Percentiles rank a stretch among this genome's conserved stretches.
Evolutionary conservation across 2,888 invertebrate species (phyloP).

Genomic region (Scrobipalpa costella): DNA sequence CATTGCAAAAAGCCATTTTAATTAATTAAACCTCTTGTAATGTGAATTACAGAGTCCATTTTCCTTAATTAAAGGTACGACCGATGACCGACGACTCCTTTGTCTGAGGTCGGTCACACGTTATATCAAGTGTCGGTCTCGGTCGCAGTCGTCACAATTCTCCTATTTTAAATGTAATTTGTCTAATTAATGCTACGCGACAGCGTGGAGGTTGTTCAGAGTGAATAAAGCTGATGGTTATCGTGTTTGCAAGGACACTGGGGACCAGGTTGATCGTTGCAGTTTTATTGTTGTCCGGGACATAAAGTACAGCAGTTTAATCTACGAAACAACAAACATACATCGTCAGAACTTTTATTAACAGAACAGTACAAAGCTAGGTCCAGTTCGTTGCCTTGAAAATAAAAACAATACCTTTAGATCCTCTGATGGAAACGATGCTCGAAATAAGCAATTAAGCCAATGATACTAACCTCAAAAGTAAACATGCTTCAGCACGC

Average conservation of each 20-base stretch:
- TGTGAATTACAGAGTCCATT: slow-evolving; percentile 5
- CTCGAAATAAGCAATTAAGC: too few relatives aligned
- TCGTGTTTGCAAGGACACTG: neutral
- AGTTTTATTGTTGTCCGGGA: neutral
- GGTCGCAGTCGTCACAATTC: neutral
- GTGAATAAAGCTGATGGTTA: neutral
- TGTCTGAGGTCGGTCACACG: slow-evolving; percentile 9
- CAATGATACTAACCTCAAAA: neutral
- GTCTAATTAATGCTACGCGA: neutral
- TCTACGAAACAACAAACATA: too few relatives aligned
- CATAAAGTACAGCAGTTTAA: too few relatives aligned
- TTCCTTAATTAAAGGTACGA: slow-evolving; percentile 15
- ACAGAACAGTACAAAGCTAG: too few relatives aligned
- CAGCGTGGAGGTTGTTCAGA: slow-evolving; percentile 2
- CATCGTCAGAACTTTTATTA: too few relatives aligned
- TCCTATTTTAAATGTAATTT: slow-evolving; percentile 4
- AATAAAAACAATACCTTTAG: neutral
- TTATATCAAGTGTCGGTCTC: neutral
- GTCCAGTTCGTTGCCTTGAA: too few relatives aligned
- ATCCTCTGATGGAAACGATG: neutral
- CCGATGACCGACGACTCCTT: neutral
- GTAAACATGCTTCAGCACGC: neutral
- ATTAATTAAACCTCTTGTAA: slow-evolving; percentile 14
- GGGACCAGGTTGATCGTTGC: neutral
- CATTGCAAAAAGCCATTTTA: slow-evolving; percentile 15